These are phyloP conservation scores for Aphis craccivora DNA, from an alignment of 1,140 invertebrate species.

Conservation along the genomic window DNA sequence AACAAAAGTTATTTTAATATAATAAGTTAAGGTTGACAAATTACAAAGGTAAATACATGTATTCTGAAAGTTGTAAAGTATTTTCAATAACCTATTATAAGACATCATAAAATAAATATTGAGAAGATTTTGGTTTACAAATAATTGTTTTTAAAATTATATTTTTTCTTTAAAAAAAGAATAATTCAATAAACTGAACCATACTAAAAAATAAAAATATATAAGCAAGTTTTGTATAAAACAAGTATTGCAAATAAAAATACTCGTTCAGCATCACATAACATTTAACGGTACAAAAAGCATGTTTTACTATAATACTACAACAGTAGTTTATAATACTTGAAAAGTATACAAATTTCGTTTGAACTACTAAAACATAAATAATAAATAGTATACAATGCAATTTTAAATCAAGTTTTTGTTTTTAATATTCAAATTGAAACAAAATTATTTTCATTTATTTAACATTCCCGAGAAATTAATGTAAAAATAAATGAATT, in stretches of 20 bases:
- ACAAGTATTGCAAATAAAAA: background rate
- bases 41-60: background rate
- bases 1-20: background rate
- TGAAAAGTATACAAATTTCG: background rate
- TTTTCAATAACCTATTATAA: background rate
- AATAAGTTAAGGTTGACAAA: background rate
- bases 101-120: background rate
- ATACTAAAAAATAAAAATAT: background rate
- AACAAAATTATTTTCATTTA: constrained; percentile 2
- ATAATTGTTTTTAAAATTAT: background rate
- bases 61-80: background rate
- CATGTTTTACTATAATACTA: background rate
- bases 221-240: background rate
- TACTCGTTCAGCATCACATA: background rate
- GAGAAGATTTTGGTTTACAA: background rate
- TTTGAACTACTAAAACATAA: background rate
- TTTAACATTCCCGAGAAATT: background rate
- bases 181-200: background rate
- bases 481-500: background rate
- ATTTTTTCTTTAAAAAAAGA: background rate
- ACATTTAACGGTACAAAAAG: background rate
- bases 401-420: background rate
- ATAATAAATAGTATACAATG: background rate
- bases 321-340: background rate
- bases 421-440: constrained; percentile 13